These are phyloP conservation scores for Drosophila mayri DNA, from an alignment of 1,140 invertebrate species.

Conservation along the genomic window DNA sequence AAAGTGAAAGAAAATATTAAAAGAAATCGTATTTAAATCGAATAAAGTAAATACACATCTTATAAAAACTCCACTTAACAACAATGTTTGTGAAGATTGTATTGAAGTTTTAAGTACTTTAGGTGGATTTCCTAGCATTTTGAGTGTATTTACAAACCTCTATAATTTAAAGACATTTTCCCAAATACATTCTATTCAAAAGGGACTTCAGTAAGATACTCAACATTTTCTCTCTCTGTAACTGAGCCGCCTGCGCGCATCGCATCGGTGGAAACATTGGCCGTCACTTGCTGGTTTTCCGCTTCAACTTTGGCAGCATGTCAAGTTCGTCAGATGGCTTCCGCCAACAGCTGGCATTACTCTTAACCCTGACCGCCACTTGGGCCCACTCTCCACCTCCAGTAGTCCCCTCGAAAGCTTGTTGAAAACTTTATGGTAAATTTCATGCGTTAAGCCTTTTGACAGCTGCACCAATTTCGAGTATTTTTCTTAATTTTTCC, in stretches of 20 bases:
- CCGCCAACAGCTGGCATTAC: conserved; percentile 62
- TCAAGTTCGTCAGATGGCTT: conserved; percentile 65
- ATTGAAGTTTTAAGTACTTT: background rate
- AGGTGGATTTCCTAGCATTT: background rate
- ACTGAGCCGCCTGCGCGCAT: conserved; percentile 10
- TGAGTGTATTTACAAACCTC: background rate
- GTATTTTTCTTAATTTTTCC: conserved; percentile 50
- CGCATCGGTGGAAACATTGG: conserved; percentile 11
- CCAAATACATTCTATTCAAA: background rate
- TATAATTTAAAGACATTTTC: no score
- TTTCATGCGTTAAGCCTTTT: conserved; percentile 62
- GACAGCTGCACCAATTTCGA: conserved; percentile 64
- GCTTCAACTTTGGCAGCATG: conserved; percentile 69
- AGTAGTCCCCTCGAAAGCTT: background rate
- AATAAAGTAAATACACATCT: background rate
- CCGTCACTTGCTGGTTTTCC: conserved; percentile 60
- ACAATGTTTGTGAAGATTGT: no score
- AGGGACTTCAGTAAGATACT: background rate
- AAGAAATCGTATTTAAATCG: background rate
- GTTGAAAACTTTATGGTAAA: conserved; percentile 51
- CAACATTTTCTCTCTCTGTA: conserved; percentile 5
- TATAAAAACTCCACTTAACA: background rate
- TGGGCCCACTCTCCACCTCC: background rate
- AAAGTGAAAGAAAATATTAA: background rate
- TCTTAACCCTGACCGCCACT: conserved; percentile 51